phyloP scores from a whole-genome alignment of 2,888 invertebrate genomes.

The Muschampia plurimacula region DNA sequence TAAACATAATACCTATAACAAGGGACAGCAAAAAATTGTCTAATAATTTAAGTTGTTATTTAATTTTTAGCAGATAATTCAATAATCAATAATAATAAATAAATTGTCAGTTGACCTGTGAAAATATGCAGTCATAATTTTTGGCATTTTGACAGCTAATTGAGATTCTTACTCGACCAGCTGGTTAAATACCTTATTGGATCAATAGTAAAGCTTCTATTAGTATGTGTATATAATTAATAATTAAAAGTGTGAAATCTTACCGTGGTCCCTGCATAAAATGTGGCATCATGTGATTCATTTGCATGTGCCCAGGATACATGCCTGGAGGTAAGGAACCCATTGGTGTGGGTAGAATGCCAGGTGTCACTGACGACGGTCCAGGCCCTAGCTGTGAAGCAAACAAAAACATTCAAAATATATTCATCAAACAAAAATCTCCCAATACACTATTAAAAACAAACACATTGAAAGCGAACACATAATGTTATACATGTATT shows the following conservation, averaged over 20 bases:
- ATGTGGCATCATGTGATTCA: constrained; percentile 90
- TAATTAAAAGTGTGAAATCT: constrained; percentile 49
- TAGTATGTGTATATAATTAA: neutral
- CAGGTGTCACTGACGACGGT: constrained; percentile 87
- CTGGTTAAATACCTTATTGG: no score
- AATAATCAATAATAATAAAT: no score
- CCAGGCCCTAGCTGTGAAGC: constrained; percentile 77
- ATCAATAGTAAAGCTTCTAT: no score
- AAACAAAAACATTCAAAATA: neutral
- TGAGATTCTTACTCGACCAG: no score
- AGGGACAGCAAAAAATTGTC: no score
- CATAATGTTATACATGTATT: neutral
- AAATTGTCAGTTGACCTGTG: no score
- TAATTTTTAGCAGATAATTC: no score
- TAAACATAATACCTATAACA: no score
- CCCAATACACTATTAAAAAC: neutral
- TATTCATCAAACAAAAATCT: neutral
- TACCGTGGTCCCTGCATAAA: constrained; percentile 89
- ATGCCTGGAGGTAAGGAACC: constrained; percentile 88
- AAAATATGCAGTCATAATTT: no score
- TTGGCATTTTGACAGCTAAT: no score
- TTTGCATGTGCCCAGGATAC: constrained; percentile 88
- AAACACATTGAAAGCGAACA: constrained; percentile 2
- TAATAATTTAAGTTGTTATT: no score
- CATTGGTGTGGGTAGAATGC: constrained; percentile 85